These are phyloP conservation scores for Phaedon cochleariae DNA, from an alignment of 2,888 invertebrate species.

Conservation along the genomic window DNA sequence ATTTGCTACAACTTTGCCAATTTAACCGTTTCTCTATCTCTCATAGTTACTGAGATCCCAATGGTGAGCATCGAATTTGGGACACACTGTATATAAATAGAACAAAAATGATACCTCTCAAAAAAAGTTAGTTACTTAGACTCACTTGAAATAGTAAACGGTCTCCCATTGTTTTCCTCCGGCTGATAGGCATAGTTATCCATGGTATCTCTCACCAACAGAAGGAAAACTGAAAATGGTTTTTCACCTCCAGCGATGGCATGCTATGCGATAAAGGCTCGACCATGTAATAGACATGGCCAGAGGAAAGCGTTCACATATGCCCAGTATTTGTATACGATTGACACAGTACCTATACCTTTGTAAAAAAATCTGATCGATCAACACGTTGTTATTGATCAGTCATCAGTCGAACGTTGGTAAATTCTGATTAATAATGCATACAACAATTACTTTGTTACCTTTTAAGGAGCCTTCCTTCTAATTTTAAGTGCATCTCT, in stretches of 20 bases:
- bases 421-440: slow-evolving; percentile 26
- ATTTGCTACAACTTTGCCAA: no score
- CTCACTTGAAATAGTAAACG: slow-evolving; percentile 42
- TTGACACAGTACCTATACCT: slow-evolving; percentile 19
- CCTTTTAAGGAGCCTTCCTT: slow-evolving; percentile 19
- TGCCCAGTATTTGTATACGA: slow-evolving; percentile 25
- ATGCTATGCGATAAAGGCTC: slow-evolving; percentile 17
- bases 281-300: slow-evolving; percentile 20
- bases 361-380: slow-evolving; percentile 20
- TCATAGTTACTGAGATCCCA: no score
- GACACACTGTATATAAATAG: no score
- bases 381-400: slow-evolving; percentile 23
- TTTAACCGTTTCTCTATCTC: no score
- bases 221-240: slow-evolving; percentile 1
- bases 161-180: slow-evolving; percentile 42
- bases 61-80: no score
- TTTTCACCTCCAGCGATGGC: slow-evolving; percentile 4
- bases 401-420: slow-evolving; percentile 26
- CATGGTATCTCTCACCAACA: slow-evolving; percentile 32
- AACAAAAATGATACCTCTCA: no score
- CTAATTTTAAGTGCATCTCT: slow-evolving; percentile 5
- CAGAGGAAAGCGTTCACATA: slow-evolving; percentile 6
- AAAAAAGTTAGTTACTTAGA: neutral
- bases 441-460: slow-evolving; percentile 12
- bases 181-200: slow-evolving; percentile 49